Evolutionary conservation across 2,888 invertebrate species (phyloP), one percentile per base, ranked within the genome.

Genomic region (Limulus polyphemus): DNA sequence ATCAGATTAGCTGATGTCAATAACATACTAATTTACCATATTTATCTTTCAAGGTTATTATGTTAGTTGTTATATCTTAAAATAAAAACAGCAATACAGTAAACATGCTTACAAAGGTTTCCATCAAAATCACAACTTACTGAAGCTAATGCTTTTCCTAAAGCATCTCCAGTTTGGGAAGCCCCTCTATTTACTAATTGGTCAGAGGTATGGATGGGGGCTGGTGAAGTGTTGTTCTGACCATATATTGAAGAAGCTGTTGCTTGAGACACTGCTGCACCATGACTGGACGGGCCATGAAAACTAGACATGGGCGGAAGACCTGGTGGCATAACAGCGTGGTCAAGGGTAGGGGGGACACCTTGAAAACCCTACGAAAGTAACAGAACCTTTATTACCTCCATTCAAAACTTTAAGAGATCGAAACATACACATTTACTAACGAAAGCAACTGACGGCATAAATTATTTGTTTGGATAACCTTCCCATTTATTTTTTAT

Each of bases 251-350:
- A 64, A 55, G 66, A 66, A 57, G 66, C 63, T 55, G 63, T 61
- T 60, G 66, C 60, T 61, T 66, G 66, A 59, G 66, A 61, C 64
- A 64, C 63, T 61, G 66, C 48, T 32, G 64, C 48, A 57, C 62
- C 61, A 64, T 66, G 64, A 58, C 64, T 67, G 67, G 67, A 67
- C 67, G 67, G 67, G 61, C 64, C 77, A 58, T 80, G 77, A 75
- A 82, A 80, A 62, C 78, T 79, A 65, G 81, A 81, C 80, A 81
- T 80, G 64, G 86, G 85, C 68, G 85, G 84, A 73, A 86, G 82
- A 71, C 83, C 82, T 57, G 77, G 75, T 69, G 76, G 72, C 72
- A 75, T 74, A 67, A 77, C 69, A 75, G 82, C 82, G 59, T 80
- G 81, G 75, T 83, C 83, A 75, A 83, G 83, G 78, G 80, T 67